Base-by-base conservation (phyloP, 2,113 vertebrate genomes). In the Axis porcinus region DNA sequence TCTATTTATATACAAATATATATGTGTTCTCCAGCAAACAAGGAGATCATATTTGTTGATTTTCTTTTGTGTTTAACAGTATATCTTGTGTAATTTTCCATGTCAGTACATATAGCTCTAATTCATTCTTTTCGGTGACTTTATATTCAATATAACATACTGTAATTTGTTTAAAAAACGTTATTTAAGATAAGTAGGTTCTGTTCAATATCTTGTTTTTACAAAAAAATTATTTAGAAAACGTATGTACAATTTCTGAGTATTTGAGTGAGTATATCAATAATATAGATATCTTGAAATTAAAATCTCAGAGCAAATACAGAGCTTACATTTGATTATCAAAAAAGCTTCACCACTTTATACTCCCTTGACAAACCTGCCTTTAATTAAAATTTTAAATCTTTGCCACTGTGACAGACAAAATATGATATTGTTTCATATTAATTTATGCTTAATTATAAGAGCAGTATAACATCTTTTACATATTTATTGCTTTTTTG, bases 111-210 rank as follows among this genome's bases (percentile, higher is more conserved):
- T 82, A 7, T 47, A 27, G 54, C 82, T 86, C 43, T 45, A 84
- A 52, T 89, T 88, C 10, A 54, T 82, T 96, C 27, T 76, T 93
- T 84, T 86, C 2, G 12, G 7, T 55, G 27, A 76, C 27, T 83
- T 95, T 74, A 89, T 95, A 62, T 81, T 95, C n/a, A 88, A 6
- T 96, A 79, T 76, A 76, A 57, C 50, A 11, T 94, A 85, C 30
- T 10, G 17, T 88, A 25, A 57, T 87, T 95, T 86, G 52, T 76
- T 88, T 78, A 85, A 76, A 64, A 27, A 93, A 87, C 79, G 92
- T 54, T 90, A 62, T 86, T 93, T 94, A 81, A 58, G 19, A 62
- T 27, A 81, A 67, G 70, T 84, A 88, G 78, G 27, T 50, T 85
- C 1, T 74, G 2, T 81, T 97, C 47, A 85, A 2, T 89, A 45